Base-by-base conservation (phyloP, 2,888 invertebrate species). In the Oscheius sp. region DNA sequence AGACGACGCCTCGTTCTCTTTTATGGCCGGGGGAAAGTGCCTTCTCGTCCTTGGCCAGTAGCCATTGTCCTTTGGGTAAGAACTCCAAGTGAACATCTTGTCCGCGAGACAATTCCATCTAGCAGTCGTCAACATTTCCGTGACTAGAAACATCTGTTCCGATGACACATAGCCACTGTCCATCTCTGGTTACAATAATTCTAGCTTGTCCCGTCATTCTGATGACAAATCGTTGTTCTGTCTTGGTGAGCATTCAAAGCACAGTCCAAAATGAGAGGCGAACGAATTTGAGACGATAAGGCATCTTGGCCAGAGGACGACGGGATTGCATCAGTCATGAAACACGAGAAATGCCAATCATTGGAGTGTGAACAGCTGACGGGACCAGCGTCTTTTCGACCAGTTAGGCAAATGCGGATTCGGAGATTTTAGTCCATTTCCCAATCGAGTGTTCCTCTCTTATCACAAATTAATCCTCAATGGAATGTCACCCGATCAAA, bases 281-380 rank as follows among this genome's bases (percentile, higher is more conserved):
- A 16, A 6, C 49, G 5, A 21, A 5, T 21, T 49, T 16, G 49
- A 21, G n/a, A 49, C n/a, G 49, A 21, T 21, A 18, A 21, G 49
- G n/a, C 5, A 5, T 49, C 49, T 49, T 49, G 49, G 7, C n/a
- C 49, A 13, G 49, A 3, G 6, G 49, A 13, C 7, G 49, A 9
- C 49, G 49, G n/a, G 49, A 49, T 49, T 49, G 49, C 49, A 49
- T 49, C 49, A 55, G 3, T 21, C 56, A 25, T 21, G 56, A 21
- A 55, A 21, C 56, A 7, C 27, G 56, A 55, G 59, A 59, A 35
- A 16, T 59, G 59, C 59, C 59, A 59, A 41, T 59, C 59, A 59
- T 59, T 29, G 16, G 59, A 29, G 59, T 41, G 59, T 41, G 59
- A 59, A 59, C 59, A 59, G 59, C 59, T 59, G 59, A 59, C 59